phyloP scores from a whole-genome alignment of 1,140 invertebrate species.

The Manduca sexta region DNA sequence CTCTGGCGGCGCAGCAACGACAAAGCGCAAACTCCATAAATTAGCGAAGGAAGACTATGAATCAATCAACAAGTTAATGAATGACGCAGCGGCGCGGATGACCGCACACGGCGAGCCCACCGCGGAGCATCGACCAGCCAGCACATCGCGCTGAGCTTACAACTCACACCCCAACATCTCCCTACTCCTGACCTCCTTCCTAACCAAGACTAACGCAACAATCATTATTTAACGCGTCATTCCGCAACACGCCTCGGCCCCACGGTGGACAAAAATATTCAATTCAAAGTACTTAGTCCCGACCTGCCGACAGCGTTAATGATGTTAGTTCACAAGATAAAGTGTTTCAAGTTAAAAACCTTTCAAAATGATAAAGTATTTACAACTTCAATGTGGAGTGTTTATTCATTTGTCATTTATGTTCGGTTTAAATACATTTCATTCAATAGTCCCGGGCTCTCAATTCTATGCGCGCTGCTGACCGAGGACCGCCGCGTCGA shows the following conservation, averaged over 20 bases:
- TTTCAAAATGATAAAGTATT: conserved; percentile 10
- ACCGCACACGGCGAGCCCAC: conserved; percentile 47
- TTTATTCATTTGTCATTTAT: conserved; percentile 9
- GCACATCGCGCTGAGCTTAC: no score
- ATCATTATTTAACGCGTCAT: no score
- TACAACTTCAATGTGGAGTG: conserved; percentile 3
- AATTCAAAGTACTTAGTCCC: no score
- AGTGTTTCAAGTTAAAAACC: background rate
- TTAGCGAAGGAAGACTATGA: conserved; percentile 53
- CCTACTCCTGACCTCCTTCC: no score
- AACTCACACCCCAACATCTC: no score
- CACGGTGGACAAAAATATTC: no score
- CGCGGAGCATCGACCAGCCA: conserved; percentile 5
- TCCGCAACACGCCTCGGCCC: no score
- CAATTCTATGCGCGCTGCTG: conserved; percentile 17
- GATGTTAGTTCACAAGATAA: no score
- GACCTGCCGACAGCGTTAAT: no score
- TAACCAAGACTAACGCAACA: no score
- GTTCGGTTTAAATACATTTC: conserved; percentile 17
- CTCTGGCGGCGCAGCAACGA: conserved; percentile 19
- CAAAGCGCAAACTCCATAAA: conserved; percentile 49
- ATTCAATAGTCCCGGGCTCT: conserved; percentile 20
- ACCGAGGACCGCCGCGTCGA: conserved; percentile 22
- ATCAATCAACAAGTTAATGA: conserved; percentile 61
- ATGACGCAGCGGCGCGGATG: conserved; percentile 32